Conservation (phyloP, 1,140 invertebrate genomes). For the Hestina assimilis region DNA sequence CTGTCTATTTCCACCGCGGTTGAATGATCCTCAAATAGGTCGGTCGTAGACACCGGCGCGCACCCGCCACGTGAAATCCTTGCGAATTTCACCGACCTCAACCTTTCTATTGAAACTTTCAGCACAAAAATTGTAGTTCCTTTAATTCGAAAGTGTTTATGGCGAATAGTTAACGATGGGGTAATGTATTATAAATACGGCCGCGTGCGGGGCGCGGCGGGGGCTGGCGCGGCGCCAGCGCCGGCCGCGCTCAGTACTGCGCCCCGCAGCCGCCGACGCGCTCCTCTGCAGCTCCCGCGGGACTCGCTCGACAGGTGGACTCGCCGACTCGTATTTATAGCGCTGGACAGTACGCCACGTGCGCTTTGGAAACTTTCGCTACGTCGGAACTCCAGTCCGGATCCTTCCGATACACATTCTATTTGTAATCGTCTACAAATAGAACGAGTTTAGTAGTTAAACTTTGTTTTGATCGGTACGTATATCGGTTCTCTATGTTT, state of each 20-base stretch:
- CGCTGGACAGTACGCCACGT: constrained; percentile 2
- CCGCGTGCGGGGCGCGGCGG: neutral
- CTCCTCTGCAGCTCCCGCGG: neutral
- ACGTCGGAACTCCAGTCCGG: neutral
- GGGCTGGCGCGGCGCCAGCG: constrained; percentile 11
- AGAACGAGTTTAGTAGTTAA: constrained; percentile 7
- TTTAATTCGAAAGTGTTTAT: neutral
- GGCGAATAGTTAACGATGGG: neutral
- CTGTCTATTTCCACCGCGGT: constrained; percentile 29
- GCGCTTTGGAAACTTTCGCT: neutral
- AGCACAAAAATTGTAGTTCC: neutral
- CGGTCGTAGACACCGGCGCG: constrained; percentile 4
- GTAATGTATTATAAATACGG: constrained; percentile 7
- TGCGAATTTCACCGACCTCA: neutral
- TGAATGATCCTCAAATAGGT: constrained; percentile 38
- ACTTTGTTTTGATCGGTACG: constrained; percentile 9
- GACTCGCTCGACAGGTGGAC: too few species aligned
- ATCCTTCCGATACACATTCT: neutral
- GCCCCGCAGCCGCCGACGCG: neutral
- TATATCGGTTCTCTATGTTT: neutral
- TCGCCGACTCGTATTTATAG: neutral
- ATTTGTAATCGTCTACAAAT: constrained; percentile 6
- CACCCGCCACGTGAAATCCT: neutral
- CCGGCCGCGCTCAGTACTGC: constrained; percentile 2
- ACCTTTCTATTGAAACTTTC: neutral